phyloP scores from a whole-genome alignment of 64 coral and sea anemone genomes.

The Acropora tenuis region DNA sequence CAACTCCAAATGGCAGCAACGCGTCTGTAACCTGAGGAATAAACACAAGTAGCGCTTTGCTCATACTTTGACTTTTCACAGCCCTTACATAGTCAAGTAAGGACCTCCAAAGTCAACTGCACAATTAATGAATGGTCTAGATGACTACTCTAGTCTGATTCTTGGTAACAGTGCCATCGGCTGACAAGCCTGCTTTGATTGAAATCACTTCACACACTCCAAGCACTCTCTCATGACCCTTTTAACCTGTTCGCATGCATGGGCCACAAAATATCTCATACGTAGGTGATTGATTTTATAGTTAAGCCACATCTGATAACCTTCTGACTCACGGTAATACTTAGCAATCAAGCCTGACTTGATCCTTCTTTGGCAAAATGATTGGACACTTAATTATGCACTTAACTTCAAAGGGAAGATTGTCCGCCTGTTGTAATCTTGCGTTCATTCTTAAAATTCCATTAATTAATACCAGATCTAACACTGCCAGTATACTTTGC shows the following conservation, averaged over 20 bases:
- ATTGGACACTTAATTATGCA: slow-evolving; percentile 56
- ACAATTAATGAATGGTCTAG: slow-evolving; percentile 51
- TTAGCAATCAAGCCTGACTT: slow-evolving; percentile 27
- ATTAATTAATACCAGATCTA: slow-evolving; percentile 48
- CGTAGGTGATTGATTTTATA: slow-evolving; percentile 67
- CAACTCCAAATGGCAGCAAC: too few relatives aligned
- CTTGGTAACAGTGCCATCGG: slow-evolving; percentile 40
- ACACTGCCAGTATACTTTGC: not conserved
- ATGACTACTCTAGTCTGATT: slow-evolving; percentile 15
- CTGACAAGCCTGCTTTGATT: not conserved
- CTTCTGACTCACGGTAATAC: slow-evolving; percentile 65
- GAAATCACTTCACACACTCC: slow-evolving; percentile 29
- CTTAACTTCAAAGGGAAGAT: too few relatives aligned
- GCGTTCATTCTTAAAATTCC: slow-evolving; percentile 19
- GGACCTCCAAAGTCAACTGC: not conserved
- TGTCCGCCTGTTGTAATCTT: too few relatives aligned
- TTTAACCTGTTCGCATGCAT: slow-evolving; percentile 43
- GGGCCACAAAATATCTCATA: slow-evolving; percentile 51
- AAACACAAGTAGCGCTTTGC: too few relatives aligned
- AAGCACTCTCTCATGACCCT: not conserved
- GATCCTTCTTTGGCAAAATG: slow-evolving; percentile 70
- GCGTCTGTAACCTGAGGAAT: too few relatives aligned
- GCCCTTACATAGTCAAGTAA: too few relatives aligned
- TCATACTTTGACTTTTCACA: too few relatives aligned
- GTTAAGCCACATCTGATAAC: slow-evolving; percentile 63